Conservation (phyloP, 2,888 invertebrate genomes). For the Drosophila sordidula region DNA sequence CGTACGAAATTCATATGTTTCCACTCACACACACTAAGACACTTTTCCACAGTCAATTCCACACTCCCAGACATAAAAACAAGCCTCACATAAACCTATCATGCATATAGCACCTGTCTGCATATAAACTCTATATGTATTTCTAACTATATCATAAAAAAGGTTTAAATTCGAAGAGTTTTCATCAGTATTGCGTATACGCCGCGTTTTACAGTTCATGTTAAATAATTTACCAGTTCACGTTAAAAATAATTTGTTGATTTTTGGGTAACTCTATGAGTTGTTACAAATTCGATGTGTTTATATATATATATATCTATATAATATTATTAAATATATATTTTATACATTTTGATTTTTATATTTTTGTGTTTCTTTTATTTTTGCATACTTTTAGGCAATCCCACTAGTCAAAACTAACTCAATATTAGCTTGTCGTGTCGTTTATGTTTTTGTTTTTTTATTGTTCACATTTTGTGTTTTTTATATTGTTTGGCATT, state of each 20-base stretch:
- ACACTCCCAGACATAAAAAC: constrained; percentile 34
- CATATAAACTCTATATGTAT: constrained; percentile 14
- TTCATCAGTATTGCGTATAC: constrained; percentile 47
- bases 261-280: background rate
- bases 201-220: constrained; percentile 23
- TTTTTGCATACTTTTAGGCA: constrained; percentile 82
- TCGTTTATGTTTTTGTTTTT: constrained; percentile 64
- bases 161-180: constrained; percentile 14
- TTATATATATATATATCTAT: constrained; percentile 1
- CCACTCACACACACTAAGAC: constrained; percentile 38
- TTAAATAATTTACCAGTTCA: constrained; percentile 15
- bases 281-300: background rate
- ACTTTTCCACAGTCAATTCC: constrained; percentile 52
- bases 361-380: constrained; percentile 53
- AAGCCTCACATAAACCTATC: constrained; percentile 36
- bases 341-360: constrained; percentile 39
- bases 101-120: constrained; percentile 45
- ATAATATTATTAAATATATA: constrained; percentile 8
- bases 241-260: background rate
- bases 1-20: constrained; percentile 36
- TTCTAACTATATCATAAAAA: constrained; percentile 20
- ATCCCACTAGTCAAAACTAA: constrained; percentile 85
- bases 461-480: constrained; percentile 63
- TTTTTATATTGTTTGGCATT: constrained; percentile 66
- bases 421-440: constrained; percentile 81